Evolutionary conservation across 2,113 vertebrate species (phyloP).

Genomic region (Apteryx owenii): DNA sequence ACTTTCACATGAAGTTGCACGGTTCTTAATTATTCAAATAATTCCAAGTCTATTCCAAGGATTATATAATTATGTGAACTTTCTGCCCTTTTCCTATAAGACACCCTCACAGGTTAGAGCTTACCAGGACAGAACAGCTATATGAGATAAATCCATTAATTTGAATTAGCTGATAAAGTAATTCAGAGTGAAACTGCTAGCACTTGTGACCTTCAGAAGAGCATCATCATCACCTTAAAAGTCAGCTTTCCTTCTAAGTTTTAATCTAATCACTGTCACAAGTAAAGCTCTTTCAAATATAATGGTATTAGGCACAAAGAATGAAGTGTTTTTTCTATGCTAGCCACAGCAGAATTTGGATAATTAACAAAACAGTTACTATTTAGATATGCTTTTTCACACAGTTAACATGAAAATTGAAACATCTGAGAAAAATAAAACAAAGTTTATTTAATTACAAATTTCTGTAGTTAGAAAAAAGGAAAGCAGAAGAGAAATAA

Average conservation of each 20-base stretch:
- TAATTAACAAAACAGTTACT: not conserved
- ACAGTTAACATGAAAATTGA: not conserved
- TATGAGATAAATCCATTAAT: not conserved
- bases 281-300: not conserved
- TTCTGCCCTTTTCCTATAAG: not conserved
- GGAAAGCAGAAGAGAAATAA: not conserved
- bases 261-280: not conserved
- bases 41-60: not conserved
- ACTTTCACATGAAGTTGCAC: not conserved
- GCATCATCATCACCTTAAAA: not conserved
- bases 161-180: not conserved
- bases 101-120: not conserved
- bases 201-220: not conserved
- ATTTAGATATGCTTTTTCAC: not conserved
- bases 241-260: not conserved
- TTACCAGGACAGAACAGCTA: not conserved
- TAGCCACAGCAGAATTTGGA: not conserved
- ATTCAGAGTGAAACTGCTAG: not conserved
- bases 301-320: not conserved
- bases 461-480: not conserved
- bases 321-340: not conserved
- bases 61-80: not conserved
- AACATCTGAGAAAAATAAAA: not conserved
- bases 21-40: not conserved
- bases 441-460: not conserved